Evolutionary conservation across 2,888 invertebrate genomes (phyloP).

Genomic region (Apotomis betuletana): DNA sequence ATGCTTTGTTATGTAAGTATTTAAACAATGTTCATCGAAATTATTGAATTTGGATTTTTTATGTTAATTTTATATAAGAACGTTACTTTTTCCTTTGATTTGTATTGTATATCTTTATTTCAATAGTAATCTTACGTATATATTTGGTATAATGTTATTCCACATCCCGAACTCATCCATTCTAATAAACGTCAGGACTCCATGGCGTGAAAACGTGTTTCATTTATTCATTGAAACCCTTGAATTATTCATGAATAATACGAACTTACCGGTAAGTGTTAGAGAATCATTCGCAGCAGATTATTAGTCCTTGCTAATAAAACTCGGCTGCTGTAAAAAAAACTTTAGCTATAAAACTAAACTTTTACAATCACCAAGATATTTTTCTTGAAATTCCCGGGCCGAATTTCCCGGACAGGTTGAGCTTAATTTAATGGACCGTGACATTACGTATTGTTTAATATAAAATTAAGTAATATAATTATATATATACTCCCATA

Average conservation of each 20-base stretch:
- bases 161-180: slow-evolving; percentile 31
- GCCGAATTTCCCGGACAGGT: slow-evolving; percentile 29
- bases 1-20: slow-evolving; percentile 80
- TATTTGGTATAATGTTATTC: not conserved
- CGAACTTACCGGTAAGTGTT: slow-evolving; percentile 32
- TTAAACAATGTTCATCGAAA: not conserved
- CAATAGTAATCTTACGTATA: not conserved
- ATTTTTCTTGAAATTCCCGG: slow-evolving; percentile 13
- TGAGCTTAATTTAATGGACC: slow-evolving; percentile 22
- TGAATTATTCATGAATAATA: slow-evolving; percentile 39
- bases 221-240: slow-evolving; percentile 35
- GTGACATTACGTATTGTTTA: slow-evolving; percentile 4
- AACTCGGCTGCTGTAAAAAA: slow-evolving; percentile 34
- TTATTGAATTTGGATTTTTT: not conserved
- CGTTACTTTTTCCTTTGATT: too few species aligned
- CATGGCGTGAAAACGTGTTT: slow-evolving; percentile 34
- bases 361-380: slow-evolving; percentile 35
- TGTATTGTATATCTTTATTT: not conserved
- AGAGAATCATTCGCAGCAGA: slow-evolving; percentile 26
- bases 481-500: too few species aligned
- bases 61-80: too few species aligned
- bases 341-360: slow-evolving; percentile 28
- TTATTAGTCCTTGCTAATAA: slow-evolving; percentile 23
- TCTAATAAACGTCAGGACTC: slow-evolving; percentile 35
- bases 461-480: too few species aligned